Percentiles rank a stretch among this genome's conserved stretches.
These are phyloP conservation scores for Drosophila varians DNA, from an alignment of 1,140 invertebrate species.

Conservation along the genomic window DNA sequence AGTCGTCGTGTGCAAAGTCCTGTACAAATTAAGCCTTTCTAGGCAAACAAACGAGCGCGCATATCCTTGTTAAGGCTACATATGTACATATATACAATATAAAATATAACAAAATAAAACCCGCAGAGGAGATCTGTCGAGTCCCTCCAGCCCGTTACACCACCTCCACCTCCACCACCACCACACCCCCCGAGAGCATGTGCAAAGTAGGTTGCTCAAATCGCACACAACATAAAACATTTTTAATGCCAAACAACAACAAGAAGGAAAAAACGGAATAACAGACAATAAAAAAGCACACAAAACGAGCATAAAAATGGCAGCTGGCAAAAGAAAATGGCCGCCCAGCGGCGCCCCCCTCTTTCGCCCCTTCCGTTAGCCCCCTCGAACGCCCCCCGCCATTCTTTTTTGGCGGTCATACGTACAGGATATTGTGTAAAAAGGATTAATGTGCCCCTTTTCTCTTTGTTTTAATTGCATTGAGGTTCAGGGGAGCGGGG, in stretches of 20 bases:
- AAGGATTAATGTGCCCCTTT: conserved; percentile 73
- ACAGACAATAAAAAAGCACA: conserved; percentile 49
- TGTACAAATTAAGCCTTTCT: conserved; percentile 80
- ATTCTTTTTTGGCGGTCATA: conserved; percentile 42
- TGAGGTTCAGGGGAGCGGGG: conserved; percentile 18
- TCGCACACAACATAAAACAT: conserved; percentile 82
- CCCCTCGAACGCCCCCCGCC: conserved; percentile 1
- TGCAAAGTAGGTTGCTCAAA: conserved; percentile 80
- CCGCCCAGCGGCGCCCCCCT: conserved; percentile 44
- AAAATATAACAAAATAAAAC: conserved; percentile 55
- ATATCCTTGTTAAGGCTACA: conserved; percentile 56
- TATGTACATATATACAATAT: conserved; percentile 32
- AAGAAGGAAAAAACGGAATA: conserved; percentile 30
- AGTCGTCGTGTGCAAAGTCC: conserved; percentile 7
- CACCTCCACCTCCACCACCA: background rate
- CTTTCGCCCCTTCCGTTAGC: background rate
- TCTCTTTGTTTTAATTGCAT: conserved; percentile 78
- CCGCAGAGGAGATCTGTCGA: conserved; percentile 37
- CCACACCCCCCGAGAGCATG: conserved; percentile 45
- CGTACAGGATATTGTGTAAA: conserved; percentile 79
- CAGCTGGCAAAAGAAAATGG: conserved; percentile 79
- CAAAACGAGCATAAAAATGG: conserved; percentile 78
- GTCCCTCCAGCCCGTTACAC: too few relatives aligned
- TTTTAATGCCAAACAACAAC: conserved; percentile 74
- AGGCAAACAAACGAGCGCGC: conserved; percentile 76